A percentile compares a stretch with the other conserved stretches of the same genome.
Evolutionary conservation across 2,797 vertebrate species (phyloP).

Genomic region (Labroides dimidiatus): DNA sequence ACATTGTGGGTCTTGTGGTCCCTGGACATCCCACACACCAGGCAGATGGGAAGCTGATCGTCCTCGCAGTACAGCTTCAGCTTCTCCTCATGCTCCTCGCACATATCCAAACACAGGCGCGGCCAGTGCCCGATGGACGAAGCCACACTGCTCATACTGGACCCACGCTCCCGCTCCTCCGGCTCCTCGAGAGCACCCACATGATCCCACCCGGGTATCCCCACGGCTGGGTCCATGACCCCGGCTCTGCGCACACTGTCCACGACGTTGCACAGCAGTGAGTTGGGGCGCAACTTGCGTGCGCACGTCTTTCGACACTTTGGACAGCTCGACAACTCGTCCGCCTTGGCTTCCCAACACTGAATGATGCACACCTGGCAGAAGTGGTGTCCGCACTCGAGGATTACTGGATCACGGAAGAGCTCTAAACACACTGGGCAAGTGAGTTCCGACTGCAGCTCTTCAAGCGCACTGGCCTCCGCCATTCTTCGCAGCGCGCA

Average conservation of each 20-base stretch:
- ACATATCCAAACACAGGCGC: conserved; percentile 66
- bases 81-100: conserved; percentile 83
- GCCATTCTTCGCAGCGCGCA: conserved; percentile 70
- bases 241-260: conserved; percentile 79
- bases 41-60: conserved; percentile 83
- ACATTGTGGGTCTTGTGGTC: conserved; percentile 84
- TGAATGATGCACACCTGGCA: conserved; percentile 81
- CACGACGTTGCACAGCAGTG: conserved; percentile 83
- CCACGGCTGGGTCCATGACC: conserved; percentile 51
- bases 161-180: conserved; percentile 66
- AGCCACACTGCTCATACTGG: conserved; percentile 71
- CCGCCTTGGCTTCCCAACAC: conserved; percentile 81
- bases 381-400: conserved; percentile 85
- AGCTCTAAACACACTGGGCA: conserved; percentile 84
- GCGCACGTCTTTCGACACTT: conserved; percentile 80
- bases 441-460: conserved; percentile 81
- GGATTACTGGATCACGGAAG: conserved; percentile 81
- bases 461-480: conserved; percentile 77
- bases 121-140: conserved; percentile 73
- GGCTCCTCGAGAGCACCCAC: conserved; percentile 34
- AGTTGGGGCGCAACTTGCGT: conserved; percentile 78
- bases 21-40: conserved; percentile 84
- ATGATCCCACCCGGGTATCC: conserved; percentile 5
- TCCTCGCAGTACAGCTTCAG: conserved; percentile 85
- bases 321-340: conserved; percentile 77